Conservation (phyloP, 1,140 invertebrate species). For the Chionoecetes opilio region DNA sequence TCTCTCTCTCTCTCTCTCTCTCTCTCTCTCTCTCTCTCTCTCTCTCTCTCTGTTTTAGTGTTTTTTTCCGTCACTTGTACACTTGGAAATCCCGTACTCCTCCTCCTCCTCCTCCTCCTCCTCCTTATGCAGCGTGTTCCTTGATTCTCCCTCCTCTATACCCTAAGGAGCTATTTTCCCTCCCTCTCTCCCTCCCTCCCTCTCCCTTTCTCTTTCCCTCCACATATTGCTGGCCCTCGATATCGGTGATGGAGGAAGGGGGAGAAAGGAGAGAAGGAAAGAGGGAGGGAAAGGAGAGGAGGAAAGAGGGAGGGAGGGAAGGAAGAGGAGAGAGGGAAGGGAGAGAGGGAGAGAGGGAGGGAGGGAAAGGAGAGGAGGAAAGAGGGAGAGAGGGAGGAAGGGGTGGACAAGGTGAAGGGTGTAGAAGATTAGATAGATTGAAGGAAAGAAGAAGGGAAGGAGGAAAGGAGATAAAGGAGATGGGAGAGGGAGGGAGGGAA, state of each 20-base stretch:
- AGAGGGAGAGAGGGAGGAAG: neutral
- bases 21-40: neutral
- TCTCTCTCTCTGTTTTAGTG: neutral
- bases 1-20: no score
- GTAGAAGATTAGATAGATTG: no score
- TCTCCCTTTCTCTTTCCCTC: neutral
- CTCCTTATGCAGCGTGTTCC: neutral
- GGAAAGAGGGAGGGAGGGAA: no score
- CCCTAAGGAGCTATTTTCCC: neutral
- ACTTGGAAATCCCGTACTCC: neutral
- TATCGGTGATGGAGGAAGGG: neutral
- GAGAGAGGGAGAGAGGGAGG: no score
- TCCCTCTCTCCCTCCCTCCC: neutral
- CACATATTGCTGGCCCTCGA: neutral
- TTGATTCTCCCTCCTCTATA: neutral
- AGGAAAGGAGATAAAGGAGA: neutral
- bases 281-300: neutral
- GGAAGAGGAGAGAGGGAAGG: no score
- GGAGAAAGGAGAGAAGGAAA: neutral
- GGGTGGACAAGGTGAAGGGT: neutral
- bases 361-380: no score
- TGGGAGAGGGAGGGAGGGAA: neutral
- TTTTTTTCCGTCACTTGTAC: neutral
- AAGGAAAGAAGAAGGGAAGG: neutral
- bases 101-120: neutral